These are phyloP conservation scores for Cavia porcellus DNA, from an alignment of 2,113 vertebrate genomes.

Conservation along the genomic window DNA sequence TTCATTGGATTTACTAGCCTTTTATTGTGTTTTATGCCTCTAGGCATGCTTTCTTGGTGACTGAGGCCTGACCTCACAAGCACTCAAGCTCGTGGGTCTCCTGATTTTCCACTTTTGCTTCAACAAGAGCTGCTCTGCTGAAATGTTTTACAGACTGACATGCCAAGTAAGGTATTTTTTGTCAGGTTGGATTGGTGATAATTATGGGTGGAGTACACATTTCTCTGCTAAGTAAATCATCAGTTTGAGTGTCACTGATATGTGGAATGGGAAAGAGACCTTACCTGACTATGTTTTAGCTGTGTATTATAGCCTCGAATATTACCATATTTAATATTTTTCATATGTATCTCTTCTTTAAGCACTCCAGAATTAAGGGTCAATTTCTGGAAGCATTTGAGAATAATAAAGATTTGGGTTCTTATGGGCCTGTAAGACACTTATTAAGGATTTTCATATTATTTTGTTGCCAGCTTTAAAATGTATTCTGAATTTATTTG, in stretches of 20 bases:
- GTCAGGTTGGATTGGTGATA: background rate
- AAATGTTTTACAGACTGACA: background rate
- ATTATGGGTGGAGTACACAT: background rate
- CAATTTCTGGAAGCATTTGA: slow-evolving; percentile 1
- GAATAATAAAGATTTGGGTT: slow-evolving; percentile 10
- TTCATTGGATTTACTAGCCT: background rate
- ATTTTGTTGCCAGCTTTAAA: slow-evolving; percentile 20
- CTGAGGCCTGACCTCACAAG: background rate
- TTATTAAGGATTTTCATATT: slow-evolving; percentile 33
- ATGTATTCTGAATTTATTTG: slow-evolving; percentile 6
- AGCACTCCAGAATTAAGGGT: background rate
- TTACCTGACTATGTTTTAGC: slow-evolving; percentile 17
- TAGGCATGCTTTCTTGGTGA: background rate
- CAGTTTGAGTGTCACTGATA: background rate
- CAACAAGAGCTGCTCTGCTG: background rate
- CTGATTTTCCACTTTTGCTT: background rate
- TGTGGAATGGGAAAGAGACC: background rate
- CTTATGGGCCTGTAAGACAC: background rate
- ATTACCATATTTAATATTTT: slow-evolving; percentile 40
- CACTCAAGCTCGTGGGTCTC: background rate
- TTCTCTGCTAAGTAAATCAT: background rate
- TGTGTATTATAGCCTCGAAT: background rate
- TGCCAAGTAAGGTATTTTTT: background rate
- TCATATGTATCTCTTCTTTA: background rate
- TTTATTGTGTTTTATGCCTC: slow-evolving; percentile 36